Conservation (phyloP, 2,113 vertebrate species). For the Megaleporinus macrocephalus region DNA sequence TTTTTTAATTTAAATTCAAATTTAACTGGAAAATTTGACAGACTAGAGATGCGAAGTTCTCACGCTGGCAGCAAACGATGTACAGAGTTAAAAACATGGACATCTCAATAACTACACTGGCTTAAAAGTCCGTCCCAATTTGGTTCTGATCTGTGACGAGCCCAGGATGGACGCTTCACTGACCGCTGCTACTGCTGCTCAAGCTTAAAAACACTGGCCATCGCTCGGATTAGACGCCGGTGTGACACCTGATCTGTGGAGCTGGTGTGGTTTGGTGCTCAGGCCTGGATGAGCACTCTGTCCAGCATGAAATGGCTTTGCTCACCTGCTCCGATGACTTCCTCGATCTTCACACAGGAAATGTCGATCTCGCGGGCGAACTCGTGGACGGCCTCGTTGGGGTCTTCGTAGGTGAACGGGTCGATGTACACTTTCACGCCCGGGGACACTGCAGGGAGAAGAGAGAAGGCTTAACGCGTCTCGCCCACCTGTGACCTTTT, state of each 20-base stretch:
- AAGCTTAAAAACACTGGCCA: neutral
- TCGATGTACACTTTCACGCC: constrained; percentile 98
- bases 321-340: constrained; percentile 98
- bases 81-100: too few species aligned
- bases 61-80: too few species aligned
- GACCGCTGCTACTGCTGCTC: neutral
- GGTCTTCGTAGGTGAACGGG: constrained; percentile 97
- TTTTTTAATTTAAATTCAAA: too few species aligned
- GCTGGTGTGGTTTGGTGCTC: neutral
- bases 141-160: neutral
- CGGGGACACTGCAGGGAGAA: constrained; percentile 83
- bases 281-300: neutral
- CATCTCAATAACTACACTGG: too few species aligned
- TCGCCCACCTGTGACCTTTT: neutral
- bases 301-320: constrained; percentile 38
- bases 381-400: constrained; percentile 95
- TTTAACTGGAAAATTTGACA: too few species aligned
- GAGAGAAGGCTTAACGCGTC: neutral
- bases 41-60: too few species aligned
- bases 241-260: neutral
- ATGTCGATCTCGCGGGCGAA: constrained; percentile 99
- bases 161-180: neutral
- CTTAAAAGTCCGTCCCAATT: too few species aligned
- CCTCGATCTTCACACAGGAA: constrained; percentile 98
- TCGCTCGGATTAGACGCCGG: neutral